phyloP scores from a whole-genome alignment of 2,113 vertebrate species.

The Columbina picui region DNA sequence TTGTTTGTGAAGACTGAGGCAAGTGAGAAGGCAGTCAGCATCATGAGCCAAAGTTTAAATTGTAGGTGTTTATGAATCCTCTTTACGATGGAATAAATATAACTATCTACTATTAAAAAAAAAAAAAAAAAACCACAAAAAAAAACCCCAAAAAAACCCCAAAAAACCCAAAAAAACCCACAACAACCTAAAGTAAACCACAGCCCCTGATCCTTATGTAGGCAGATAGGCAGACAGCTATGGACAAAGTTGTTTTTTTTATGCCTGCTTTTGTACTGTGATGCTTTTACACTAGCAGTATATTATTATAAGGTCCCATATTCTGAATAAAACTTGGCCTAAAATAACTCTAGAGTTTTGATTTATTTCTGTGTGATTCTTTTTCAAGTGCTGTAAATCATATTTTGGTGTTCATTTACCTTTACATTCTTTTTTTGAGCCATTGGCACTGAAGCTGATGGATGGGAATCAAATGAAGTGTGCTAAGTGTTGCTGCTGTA shows the following conservation, averaged over 20 bases:
- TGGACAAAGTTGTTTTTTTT: not conserved
- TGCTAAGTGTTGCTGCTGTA: conserved; percentile 83
- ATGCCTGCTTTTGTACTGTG: not conserved
- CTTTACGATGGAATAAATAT: not conserved
- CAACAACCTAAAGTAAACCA: too few species aligned
- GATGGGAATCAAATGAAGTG: conserved; percentile 91
- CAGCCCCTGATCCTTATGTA: not conserved
- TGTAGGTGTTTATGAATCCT: not conserved
- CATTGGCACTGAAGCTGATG: conserved; percentile 80
- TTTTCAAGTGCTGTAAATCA: conserved; percentile 79
- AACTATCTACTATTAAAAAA: not conserved
- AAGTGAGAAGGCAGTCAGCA: not conserved
- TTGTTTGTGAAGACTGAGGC: not conserved
- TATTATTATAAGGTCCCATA: conserved; percentile 37
- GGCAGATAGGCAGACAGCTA: not conserved
- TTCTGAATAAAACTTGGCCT: conserved; percentile 66
- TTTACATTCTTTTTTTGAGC: conserved; percentile 78
- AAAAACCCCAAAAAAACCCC: not conserved
- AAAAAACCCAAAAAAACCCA: not conserved
- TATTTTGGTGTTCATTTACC: conserved; percentile 81
- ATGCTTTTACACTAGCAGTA: conserved; percentile 32
- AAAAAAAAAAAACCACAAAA: not conserved
- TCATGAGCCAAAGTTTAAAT: not conserved
- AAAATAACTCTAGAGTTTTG: conserved; percentile 69
- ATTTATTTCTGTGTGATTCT: conserved; percentile 73